These are phyloP conservation scores for Campoletis sonorensis DNA, from an alignment of 1,140 invertebrate genomes.

Conservation along the genomic window DNA sequence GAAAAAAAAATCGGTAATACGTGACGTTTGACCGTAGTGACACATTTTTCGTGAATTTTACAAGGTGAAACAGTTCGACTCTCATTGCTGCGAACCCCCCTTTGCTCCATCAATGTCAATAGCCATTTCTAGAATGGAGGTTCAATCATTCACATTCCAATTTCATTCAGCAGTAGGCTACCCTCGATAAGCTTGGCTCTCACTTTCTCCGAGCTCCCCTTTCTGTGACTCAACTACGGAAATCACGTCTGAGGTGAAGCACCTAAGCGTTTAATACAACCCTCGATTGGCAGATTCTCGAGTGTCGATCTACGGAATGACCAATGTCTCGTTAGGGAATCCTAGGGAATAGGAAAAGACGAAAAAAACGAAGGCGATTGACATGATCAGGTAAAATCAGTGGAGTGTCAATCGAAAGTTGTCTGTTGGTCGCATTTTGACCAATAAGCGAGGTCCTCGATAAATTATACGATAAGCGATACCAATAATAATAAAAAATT, in stretches of 20 bases:
- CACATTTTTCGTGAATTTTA: too few species aligned
- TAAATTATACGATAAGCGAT: too few species aligned
- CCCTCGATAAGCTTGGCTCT: not conserved
- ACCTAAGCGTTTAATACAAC: not conserved
- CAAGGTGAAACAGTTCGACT: not conserved
- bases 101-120: not conserved
- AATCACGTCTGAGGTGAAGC: conserved; percentile 22
- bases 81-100: not conserved
- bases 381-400: too few species aligned
- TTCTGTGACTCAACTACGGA: not conserved
- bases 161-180: not conserved
- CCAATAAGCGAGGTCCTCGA: too few species aligned
- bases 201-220: not conserved
- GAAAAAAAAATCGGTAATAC: not conserved
- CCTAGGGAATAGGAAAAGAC: too few species aligned
- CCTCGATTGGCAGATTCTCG: not conserved
- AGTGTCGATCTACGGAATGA: not conserved
- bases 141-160: conserved; percentile 8
- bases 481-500: too few species aligned
- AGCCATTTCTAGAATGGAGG: not conserved
- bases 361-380: conserved; percentile 5
- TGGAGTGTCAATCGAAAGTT: too few species aligned
- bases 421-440: too few species aligned
- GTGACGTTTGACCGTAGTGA: not conserved
- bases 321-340: not conserved